Conservation (phyloP, 2,888 invertebrate genomes). For the Drosophila putrida region DNA sequence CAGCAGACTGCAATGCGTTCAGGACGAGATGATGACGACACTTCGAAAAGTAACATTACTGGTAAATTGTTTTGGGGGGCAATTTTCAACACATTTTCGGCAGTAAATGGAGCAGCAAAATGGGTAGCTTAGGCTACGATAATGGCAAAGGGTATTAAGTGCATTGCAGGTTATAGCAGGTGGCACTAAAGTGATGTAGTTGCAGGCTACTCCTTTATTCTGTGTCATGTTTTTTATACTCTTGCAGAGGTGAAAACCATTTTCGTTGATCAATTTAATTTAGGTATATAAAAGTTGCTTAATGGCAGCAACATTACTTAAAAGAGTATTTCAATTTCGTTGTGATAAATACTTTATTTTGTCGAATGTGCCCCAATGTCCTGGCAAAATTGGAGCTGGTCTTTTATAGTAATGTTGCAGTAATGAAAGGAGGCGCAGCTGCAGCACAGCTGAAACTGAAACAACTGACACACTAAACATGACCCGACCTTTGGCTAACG, state of each 20-base stretch:
- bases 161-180: background rate
- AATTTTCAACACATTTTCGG: background rate
- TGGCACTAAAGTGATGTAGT: background rate
- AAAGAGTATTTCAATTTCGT: background rate
- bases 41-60: conserved; percentile 2
- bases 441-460: background rate
- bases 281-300: too few relatives aligned
- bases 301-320: too few relatives aligned
- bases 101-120: background rate
- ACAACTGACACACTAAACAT: conserved; percentile 18
- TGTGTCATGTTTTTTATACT: too few relatives aligned
- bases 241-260: too few relatives aligned
- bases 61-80: conserved; percentile 23
- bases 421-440: conserved; percentile 47
- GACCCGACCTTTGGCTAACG: conserved; percentile 40
- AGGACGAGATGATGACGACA: conserved; percentile 11
- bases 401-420: conserved; percentile 4
- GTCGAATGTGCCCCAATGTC: conserved; percentile 8
- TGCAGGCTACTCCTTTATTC: background rate
- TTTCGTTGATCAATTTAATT: too few relatives aligned
- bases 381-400: background rate
- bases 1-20: conserved; percentile 37
- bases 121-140: conserved; percentile 3
- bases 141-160: background rate
- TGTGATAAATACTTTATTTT: background rate